These are phyloP conservation scores for Austrofundulus limnaeus DNA, from an alignment of 2,113 vertebrate species.

Conservation along the genomic window DNA sequence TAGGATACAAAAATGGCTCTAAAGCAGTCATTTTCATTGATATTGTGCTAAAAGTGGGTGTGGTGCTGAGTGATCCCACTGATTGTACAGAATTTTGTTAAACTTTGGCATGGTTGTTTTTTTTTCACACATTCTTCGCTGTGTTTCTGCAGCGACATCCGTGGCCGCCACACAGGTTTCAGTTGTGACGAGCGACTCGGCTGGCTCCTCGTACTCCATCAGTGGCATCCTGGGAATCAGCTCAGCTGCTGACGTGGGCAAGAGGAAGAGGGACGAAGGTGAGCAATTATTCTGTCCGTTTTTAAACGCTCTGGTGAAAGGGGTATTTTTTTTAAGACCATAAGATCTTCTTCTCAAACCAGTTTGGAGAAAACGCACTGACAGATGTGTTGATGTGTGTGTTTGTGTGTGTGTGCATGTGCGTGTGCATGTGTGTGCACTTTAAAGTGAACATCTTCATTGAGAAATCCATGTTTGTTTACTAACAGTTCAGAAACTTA, in stretches of 20 bases:
- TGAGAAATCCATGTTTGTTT: conserved; percentile 57
- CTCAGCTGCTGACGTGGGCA: conserved; percentile 88
- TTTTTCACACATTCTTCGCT: not conserved
- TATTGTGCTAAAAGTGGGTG: too few relatives aligned
- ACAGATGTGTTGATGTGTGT: conserved; percentile 35
- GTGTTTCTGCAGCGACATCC: conserved; percentile 87
- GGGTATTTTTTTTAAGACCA: not conserved
- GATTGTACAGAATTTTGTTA: not conserved
- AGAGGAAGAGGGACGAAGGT: conserved; percentile 98
- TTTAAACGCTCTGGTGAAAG: not conserved
- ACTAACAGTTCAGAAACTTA: conserved; percentile 35
- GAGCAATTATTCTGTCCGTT: conserved; percentile 37
- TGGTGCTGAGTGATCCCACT: too few relatives aligned
- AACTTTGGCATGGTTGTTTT: not conserved
- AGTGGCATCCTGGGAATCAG: conserved; percentile 98
- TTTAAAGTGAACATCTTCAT: conserved; percentile 72
- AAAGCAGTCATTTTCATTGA: too few relatives aligned
- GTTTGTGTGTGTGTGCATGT: conserved; percentile 18
- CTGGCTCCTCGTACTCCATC: conserved; percentile 97
- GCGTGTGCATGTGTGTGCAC: conserved; percentile 20
- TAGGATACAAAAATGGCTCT: too few relatives aligned
- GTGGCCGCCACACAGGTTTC: conserved; percentile 94
- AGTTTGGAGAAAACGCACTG: conserved; percentile 29
- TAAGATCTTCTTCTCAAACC: not conserved
- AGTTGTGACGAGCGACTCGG: conserved; percentile 90